These are phyloP conservation scores for Gisinianus flammeolus DNA, from an alignment of 2,888 invertebrate genomes.

Conservation along the genomic window DNA sequence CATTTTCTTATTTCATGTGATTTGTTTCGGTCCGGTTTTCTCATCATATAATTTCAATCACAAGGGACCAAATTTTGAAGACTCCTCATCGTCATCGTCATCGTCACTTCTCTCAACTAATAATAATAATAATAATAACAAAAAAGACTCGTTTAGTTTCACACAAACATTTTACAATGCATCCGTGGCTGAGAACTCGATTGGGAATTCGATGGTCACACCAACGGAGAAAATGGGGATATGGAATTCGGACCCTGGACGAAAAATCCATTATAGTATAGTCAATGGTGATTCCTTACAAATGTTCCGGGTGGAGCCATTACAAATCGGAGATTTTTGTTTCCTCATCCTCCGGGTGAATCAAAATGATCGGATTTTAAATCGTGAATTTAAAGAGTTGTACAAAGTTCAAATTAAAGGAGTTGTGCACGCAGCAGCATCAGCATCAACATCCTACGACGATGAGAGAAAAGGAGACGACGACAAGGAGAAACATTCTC, in stretches of 20 bases:
- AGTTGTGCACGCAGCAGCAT: slow-evolving; percentile 66
- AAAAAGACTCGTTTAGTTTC: slow-evolving; percentile 70
- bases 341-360: slow-evolving; percentile 85
- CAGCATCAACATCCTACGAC: slow-evolving; percentile 63
- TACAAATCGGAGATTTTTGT: slow-evolving; percentile 90
- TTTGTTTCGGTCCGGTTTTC: slow-evolving; percentile 39
- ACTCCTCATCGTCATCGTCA: not conserved
- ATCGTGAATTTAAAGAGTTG: slow-evolving; percentile 86
- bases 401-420: slow-evolving; percentile 81
- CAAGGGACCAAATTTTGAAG: not conserved
- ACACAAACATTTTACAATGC: slow-evolving; percentile 79
- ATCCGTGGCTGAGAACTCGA: slow-evolving; percentile 88
- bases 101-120: not conserved
- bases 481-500: not conserved
- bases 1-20: slow-evolving; percentile 39
- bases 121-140: not conserved
- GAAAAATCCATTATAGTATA: slow-evolving; percentile 79
- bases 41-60: slow-evolving; percentile 18
- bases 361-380: slow-evolving; percentile 70
- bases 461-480: slow-evolving; percentile 31
- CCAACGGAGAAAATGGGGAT: slow-evolving; percentile 75
- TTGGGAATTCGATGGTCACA: slow-evolving; percentile 65
- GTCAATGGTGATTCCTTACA: slow-evolving; percentile 84
- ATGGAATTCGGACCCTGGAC: slow-evolving; percentile 73
- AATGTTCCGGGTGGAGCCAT: slow-evolving; percentile 91